phyloP scores from a whole-genome alignment of 2,113 vertebrate genomes.

The Azemiops feae region DNA sequence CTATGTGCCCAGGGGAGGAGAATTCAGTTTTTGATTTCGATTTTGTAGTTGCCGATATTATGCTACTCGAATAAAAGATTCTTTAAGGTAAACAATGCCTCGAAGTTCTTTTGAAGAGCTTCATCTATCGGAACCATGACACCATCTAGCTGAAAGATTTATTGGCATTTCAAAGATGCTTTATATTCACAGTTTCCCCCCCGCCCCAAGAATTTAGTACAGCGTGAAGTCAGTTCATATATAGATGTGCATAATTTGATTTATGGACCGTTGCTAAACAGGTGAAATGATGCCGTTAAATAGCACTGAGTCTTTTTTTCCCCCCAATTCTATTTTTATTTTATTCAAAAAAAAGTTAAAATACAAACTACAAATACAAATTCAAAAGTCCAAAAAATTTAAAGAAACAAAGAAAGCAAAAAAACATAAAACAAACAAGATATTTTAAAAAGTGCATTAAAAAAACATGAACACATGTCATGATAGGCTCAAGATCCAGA shows the following conservation, averaged over 20 bases:
- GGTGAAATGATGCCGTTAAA: background rate
- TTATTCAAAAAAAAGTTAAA: background rate
- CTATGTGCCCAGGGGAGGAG: too few species aligned
- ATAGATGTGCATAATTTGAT: background rate
- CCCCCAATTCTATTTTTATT: background rate
- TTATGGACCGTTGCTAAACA: background rate
- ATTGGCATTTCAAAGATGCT: background rate
- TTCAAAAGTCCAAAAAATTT: background rate
- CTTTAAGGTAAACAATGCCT: too few species aligned
- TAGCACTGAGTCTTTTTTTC: background rate
- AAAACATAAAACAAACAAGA: background rate
- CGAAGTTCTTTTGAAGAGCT: too few species aligned
- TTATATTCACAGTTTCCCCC: background rate
- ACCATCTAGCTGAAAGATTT: background rate
- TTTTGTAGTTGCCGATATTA: too few species aligned
- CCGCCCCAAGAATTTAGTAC: background rate
- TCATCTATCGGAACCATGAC: too few species aligned
- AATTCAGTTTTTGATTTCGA: too few species aligned
- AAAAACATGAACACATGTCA: background rate
- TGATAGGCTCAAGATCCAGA: too few species aligned
- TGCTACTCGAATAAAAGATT: too few species aligned
- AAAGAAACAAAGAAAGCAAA: background rate
- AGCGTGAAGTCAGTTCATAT: background rate
- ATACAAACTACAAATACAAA: background rate
- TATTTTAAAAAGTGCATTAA: background rate